Base-by-base conservation (phyloP, 2,113 vertebrate genomes). In the Oreochromis tanganicae region DNA sequence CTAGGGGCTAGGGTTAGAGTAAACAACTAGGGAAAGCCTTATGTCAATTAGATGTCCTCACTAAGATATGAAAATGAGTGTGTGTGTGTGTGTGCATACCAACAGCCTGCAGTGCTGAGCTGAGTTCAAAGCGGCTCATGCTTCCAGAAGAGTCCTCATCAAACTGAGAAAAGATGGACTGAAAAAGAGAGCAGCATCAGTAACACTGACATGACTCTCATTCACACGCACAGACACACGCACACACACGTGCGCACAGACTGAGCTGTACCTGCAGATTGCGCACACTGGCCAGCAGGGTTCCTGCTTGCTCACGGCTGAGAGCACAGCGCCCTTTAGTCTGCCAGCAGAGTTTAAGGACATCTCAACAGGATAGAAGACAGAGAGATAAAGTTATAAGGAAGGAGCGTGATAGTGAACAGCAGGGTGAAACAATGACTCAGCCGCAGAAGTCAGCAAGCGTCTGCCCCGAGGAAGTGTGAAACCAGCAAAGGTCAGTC, bases 61-160 rank as follows among this genome's bases (percentile, higher is more conserved):
- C 10, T 55, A 55, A 55, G 54, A 55, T 55, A 24, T 24, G 54
- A 55, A 55, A 55, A 24, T 4, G 52, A 5, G n/a, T 41, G 78
- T 85, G 78, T 86, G 3, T 68, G 21, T 71, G 61, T 78, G 32
- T 81, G 55, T 75, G 59, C 16, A 32, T 94, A 97, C 97, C 97
- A 88, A 93, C 73, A 88, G 95, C 93, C 48, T 96, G 85, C 55
- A 97, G 93, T 3, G 95, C 94, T 12, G 86, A 17, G 78, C 87
- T 95, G 75, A 97, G 95, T 59, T 97, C 97, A 93, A 96, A 97
- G 16, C 95, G 24, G 24, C 24, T 27, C 24, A 27, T 27, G 24
- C 24, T 27, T 27, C 24, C 24, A 27, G 24, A 27, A 27, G 24
- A 27, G 24, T 27, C 24, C 24, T 27, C 24, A 27, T 27, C 24